Evolutionary conservation across 2,888 invertebrate species (phyloP), one percentile per base, ranked within the genome.

Genomic region (Drosophila recens): DNA sequence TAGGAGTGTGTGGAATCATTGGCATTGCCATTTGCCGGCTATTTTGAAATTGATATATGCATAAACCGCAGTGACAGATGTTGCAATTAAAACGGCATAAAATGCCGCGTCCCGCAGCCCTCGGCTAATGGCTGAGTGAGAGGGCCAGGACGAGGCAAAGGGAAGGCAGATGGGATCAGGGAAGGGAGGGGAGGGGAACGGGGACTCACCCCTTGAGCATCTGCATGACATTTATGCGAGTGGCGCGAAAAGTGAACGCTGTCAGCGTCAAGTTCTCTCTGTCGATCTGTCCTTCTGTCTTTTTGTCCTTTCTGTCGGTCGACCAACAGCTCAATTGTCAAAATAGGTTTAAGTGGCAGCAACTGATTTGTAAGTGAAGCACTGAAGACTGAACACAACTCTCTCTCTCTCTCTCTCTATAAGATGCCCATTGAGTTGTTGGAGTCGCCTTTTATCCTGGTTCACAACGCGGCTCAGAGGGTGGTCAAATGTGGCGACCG

Each of bases 31-130:
- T 80, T 88, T 88, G 75, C 75, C 72, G 81, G 81, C 87, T 83
- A 88, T 90, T 89, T 87, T 76, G 87, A 90, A 89, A 87, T 84
- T 87, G 87, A 87, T 90, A 90, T 90, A 89, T 89, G 89, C 85
- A 82, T 85, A 89, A 87, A 87, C 90, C 91, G 87, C 91, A 91
- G 81, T 87, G 91, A 91, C 91, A 91, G 91, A 91, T 91, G 91
- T 90, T 90, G 90, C 91, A 91, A 91, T 91, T 91, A 91, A 90
- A 90, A 82, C 76, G 75, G 90, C 89, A 90, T 90, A 87, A 91
- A 90, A 88, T 75, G 83, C 65, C 70, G 77, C 75, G 67, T 75
- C 69, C 79, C 73, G 79, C 70, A 70, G 58, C 17, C 62, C 38
- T 33, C 52, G 53, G 69, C 82, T 76, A 81, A 80, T 77, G 83